Conservation (phyloP, 1,140 invertebrate species). For the Pseudomyrmex gracilis region DNA sequence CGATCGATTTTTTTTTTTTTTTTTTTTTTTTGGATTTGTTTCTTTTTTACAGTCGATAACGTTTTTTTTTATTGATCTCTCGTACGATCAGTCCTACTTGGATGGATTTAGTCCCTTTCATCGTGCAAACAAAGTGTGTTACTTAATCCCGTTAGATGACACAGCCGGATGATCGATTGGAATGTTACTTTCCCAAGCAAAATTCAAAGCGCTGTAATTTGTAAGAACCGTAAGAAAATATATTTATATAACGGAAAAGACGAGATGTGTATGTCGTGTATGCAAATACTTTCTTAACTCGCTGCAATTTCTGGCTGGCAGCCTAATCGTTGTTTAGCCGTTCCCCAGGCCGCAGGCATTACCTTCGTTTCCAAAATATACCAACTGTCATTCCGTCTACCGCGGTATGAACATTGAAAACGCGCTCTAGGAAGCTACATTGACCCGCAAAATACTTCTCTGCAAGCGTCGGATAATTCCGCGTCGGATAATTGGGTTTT, state of each 20-base stretch:
- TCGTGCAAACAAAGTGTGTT: not conserved
- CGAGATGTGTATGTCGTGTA: constrained; percentile 14
- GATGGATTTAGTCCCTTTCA: not conserved
- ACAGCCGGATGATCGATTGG: not conserved
- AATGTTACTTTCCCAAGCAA: not conserved
- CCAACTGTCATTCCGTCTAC: constrained; percentile 47
- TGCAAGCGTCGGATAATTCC: not conserved
- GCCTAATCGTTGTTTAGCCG: constrained; percentile 59
- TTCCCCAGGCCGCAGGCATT: constrained; percentile 70
- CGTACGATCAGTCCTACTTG: too few species aligned
- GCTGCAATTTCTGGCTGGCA: constrained; percentile 63
- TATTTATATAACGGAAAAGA: constrained; percentile 3
- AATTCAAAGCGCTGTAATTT: not conserved
- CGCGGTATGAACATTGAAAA: not conserved
- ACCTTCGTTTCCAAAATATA: constrained; percentile 80
- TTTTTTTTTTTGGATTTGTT: not conserved
- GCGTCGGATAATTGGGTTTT: not conserved
- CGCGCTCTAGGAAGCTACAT: not conserved
- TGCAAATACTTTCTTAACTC: constrained; percentile 47
- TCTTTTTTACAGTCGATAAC: not conserved
- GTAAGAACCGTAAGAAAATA: constrained; percentile 7
- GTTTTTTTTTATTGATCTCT: not conserved
- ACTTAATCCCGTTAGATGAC: not conserved
- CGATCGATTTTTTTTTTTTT: not conserved
- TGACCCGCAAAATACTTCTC: not conserved